Percentiles rank a stretch among this genome's conserved stretches.
Conservation (phyloP, 2,113 vertebrate species). For the Actenoides hombroni region DNA sequence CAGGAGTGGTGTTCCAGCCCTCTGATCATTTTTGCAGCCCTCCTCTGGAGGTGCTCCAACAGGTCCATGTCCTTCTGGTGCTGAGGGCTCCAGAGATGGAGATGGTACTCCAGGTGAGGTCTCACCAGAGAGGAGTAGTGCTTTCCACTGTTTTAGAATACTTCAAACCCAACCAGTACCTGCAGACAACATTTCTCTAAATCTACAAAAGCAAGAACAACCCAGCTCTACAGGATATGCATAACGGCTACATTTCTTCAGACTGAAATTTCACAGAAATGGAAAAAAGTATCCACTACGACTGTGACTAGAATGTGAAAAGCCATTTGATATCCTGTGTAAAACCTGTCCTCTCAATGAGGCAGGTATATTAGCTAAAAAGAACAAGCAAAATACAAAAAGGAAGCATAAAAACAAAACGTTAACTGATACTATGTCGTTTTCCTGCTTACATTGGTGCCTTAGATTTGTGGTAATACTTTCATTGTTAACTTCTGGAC, state of each 20-base stretch:
- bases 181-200: not conserved
- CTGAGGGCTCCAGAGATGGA: too few species aligned
- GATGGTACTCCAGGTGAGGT: not conserved
- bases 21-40: too few species aligned
- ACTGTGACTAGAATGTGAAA: not conserved
- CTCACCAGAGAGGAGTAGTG: not conserved
- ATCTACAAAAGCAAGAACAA: not conserved
- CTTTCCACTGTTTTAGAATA: not conserved
- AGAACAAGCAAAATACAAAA: not conserved
- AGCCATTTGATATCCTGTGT: not conserved
- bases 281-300: not conserved
- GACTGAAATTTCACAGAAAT: not conserved
- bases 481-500: constrained; percentile 57
- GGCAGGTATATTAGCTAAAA: not conserved
- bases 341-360: not conserved
- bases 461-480: constrained; percentile 57
- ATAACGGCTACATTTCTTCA: not conserved
- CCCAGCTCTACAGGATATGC: not conserved
- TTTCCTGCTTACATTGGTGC: constrained; percentile 64
- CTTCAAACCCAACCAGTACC: not conserved
- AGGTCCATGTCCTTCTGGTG: too few species aligned
- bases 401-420: not conserved
- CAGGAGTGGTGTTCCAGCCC: too few species aligned
- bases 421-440: constrained; percentile 36
- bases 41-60: too few species aligned